Conservation (phyloP, 2,797 vertebrate species). For the Sebastes nivosus region DNA sequence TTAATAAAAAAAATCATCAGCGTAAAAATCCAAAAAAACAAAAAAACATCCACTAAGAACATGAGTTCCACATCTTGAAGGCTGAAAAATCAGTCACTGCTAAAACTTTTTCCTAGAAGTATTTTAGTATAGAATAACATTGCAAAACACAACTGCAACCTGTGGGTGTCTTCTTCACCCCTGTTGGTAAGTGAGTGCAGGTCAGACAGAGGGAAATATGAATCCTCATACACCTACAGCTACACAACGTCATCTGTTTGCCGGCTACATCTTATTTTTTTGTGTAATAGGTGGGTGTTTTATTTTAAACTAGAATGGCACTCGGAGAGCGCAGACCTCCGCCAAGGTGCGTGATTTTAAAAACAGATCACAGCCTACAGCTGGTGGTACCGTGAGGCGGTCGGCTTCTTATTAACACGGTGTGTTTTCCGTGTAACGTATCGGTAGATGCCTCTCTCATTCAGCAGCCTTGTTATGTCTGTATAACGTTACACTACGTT, state of each 20-base stretch:
- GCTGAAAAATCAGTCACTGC: not conserved
- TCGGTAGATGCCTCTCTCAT: no score
- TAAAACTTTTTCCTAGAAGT: not conserved
- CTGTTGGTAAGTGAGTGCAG: not conserved
- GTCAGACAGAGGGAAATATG: not conserved
- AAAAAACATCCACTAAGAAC: not conserved
- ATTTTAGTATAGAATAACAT: not conserved
- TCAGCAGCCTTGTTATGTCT: no score
- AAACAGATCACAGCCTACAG: no score
- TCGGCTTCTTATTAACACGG: no score
- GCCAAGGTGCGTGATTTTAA: no score
- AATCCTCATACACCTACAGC: not conserved
- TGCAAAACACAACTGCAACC: not conserved
- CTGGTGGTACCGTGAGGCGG: no score
- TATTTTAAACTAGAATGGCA: no score
- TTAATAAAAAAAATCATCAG: no score
- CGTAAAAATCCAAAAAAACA: not conserved
- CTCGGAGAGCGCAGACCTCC: no score
- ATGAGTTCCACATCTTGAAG: not conserved
- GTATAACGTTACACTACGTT: no score
- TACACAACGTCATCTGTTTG: not conserved
- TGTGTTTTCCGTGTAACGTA: no score
- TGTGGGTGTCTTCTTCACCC: not conserved
- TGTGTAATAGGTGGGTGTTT: not conserved
- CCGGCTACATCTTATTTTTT: not conserved